Percentiles rank a stretch among this genome's conserved stretches.
phyloP scores from a whole-genome alignment of 2,888 invertebrate species.

The Panzeria rudis region DNA sequence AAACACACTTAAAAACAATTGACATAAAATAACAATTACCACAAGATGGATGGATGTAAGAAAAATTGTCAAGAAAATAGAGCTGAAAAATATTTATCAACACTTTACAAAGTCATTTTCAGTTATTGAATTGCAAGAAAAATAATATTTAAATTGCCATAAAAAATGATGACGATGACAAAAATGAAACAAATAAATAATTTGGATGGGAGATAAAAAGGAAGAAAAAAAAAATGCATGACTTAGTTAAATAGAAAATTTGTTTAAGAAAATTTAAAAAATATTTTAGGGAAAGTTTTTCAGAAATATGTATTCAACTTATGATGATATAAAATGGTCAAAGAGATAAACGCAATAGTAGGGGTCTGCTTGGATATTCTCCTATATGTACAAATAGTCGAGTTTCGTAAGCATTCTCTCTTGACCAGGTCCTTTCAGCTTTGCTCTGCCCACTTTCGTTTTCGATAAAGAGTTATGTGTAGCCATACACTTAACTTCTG shows the following conservation, averaged over 20 bases:
- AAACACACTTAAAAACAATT: slow-evolving; percentile 39
- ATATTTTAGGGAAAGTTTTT: neutral
- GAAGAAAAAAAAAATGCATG: neutral
- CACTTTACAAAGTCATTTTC: slow-evolving; percentile 46
- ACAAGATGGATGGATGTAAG: slow-evolving; percentile 11
- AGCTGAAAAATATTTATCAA: slow-evolving; percentile 24
- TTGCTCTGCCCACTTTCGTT: too few species aligned
- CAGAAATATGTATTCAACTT: neutral
- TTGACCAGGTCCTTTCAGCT: too few species aligned
- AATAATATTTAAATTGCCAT: slow-evolving; percentile 48
- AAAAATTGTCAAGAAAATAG: slow-evolving; percentile 35
- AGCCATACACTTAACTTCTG: too few species aligned
- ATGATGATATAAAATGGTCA: too few species aligned
- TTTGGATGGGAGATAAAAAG: neutral
- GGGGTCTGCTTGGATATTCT: too few species aligned
- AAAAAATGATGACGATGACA: neutral
- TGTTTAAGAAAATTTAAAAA: neutral
- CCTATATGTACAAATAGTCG: too few species aligned
- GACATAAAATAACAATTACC: slow-evolving; percentile 55
- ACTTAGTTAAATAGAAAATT: neutral
- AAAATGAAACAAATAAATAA: neutral
- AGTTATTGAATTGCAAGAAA: slow-evolving; percentile 16
- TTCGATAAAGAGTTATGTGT: too few species aligned
- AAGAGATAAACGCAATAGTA: too few species aligned
- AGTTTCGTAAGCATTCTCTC: too few species aligned